Evolutionary conservation across 2,797 vertebrate species (phyloP), one percentile per base, ranked within the genome.

Genomic region (Avahi laniger): DNA sequence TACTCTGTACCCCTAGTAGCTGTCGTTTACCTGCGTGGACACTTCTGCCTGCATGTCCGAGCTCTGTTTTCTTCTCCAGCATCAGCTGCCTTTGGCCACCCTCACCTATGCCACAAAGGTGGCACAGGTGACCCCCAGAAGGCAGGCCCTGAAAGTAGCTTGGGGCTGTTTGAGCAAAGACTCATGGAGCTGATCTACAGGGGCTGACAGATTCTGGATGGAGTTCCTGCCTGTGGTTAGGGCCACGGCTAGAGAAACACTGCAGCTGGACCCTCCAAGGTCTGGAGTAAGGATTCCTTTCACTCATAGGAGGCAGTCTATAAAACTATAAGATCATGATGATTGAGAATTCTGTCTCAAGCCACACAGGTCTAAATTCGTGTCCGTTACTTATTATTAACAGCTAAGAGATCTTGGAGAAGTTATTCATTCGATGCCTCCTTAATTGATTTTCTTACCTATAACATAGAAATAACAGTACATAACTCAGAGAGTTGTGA

Each of bases 111-210:
- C 52, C 59, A 80, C 9, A 9, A 30, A 15, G 28, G 33, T 35
- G 50, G 20, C 59, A 67, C 12, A 30, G 33, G 38, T 80, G 85
- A 48, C 17, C 6, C 9, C 33, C 10, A 91, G 50, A 54, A 81
- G 13, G 8, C 50, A 81, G 28, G 33, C 35, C 30, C 2, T 73
- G 41, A 79, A 87, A 80, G 46, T 65, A 70, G 28, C 65, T 35
- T 73, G 41, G 61, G 54, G 20, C 8, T 95, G 35, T 54, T n/a
- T 86, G 70, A 63, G 57, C 67, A 73, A 26, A 96, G n/a, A 96
- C 67, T 72, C 94, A 30, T 89, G 80, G 52, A 91, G 57, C 82
- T 86, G 65, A 82, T 73, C 38, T 93, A 57, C 20, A 91, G 70
- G 22, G 5, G 22, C 20, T 43, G 82, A 57, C 43, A 91, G 57